Percentiles rank a stretch among this genome's conserved stretches.
Evolutionary conservation across 2,797 vertebrate species (phyloP).

Genomic region (Takifugu rubripes): DNA sequence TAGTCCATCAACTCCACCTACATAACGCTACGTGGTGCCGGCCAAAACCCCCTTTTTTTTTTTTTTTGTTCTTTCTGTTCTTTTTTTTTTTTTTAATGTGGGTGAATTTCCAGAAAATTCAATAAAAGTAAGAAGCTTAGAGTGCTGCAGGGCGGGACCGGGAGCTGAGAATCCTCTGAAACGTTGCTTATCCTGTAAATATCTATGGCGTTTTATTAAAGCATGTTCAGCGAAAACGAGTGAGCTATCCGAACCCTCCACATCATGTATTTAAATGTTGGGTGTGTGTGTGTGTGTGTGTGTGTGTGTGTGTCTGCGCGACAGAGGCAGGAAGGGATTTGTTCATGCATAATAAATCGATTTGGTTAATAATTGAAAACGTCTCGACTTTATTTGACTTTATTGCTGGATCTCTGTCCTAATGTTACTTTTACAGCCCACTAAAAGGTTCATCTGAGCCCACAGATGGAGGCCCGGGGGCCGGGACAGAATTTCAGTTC

Average conservation of each 20-base stretch:
- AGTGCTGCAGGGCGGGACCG: slow-evolving; percentile 76
- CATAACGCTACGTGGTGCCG: slow-evolving; percentile 82
- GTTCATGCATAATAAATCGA: slow-evolving; percentile 82
- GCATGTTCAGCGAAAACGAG: slow-evolving; percentile 92
- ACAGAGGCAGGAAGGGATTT: slow-evolving; percentile 70
- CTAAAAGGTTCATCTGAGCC: background rate
- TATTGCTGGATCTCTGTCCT: background rate
- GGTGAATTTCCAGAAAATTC: slow-evolving; percentile 48
- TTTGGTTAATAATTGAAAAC: slow-evolving; percentile 78
- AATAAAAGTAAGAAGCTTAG: slow-evolving; percentile 43
- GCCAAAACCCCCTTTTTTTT: slow-evolving; percentile 81
- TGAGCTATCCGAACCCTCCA: slow-evolving; percentile 81
- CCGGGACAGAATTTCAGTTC: too few relatives aligned
- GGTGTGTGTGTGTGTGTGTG: slow-evolving; percentile 33
- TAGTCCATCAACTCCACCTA: slow-evolving; percentile 83
- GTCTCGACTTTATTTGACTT: slow-evolving; percentile 41
- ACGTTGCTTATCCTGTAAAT: slow-evolving; percentile 92
- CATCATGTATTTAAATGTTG: slow-evolving; percentile 81
- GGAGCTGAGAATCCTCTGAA: slow-evolving; percentile 63
- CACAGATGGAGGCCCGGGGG: too few relatives aligned
- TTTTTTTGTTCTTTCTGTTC: slow-evolving; percentile 35
- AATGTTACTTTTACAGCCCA: background rate
- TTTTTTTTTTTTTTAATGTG: slow-evolving; percentile 64
- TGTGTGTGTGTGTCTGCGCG: slow-evolving; percentile 51
- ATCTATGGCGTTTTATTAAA: slow-evolving; percentile 96